These are phyloP conservation scores for Protomyctophum bolini DNA, from an alignment of 2,113 vertebrate species.

Conservation along the genomic window DNA sequence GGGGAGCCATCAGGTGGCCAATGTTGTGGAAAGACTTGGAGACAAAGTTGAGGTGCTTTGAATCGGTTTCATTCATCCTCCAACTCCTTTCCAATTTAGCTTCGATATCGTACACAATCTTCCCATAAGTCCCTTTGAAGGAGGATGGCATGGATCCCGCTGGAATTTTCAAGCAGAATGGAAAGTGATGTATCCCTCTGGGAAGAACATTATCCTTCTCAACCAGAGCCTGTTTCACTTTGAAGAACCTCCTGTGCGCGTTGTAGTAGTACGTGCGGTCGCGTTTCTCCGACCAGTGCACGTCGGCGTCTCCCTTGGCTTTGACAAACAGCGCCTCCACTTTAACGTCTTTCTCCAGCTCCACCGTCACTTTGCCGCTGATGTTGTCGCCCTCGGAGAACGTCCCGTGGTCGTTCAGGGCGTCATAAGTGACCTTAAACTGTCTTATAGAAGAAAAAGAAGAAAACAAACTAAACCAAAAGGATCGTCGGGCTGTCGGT, in stretches of 20 bases:
- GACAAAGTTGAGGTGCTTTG: conserved; percentile 54
- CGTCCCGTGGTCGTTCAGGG: conserved; percentile 48
- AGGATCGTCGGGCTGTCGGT: too few relatives aligned
- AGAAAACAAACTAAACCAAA: too few relatives aligned
- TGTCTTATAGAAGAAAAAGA: conserved; percentile 23
- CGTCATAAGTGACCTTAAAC: conserved; percentile 47
- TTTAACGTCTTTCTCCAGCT: conserved; percentile 44
- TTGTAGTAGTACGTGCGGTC: conserved; percentile 20
- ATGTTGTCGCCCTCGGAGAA: conserved; percentile 69
- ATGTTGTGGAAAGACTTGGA: conserved; percentile 41
- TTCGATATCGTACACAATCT: conserved; percentile 69
- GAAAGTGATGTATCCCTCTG: conserved; percentile 67
- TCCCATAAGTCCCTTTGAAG: conserved; percentile 64
- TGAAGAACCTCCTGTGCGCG: conserved; percentile 68
- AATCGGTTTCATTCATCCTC: conserved; percentile 49
- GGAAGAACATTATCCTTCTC: conserved; percentile 54
- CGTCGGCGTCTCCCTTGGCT: conserved; percentile 66
- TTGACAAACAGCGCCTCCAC: conserved; percentile 63
- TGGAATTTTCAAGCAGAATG: conserved; percentile 72
- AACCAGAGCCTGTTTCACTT: conserved; percentile 70
- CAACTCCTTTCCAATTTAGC: conserved; percentile 70
- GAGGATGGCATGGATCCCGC: conserved; percentile 64
- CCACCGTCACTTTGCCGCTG: conserved; percentile 52
- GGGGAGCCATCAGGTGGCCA: conserved; percentile 52
- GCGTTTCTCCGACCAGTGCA: conserved; percentile 44